These are phyloP conservation scores for Whitmania pigra DNA, from an alignment of 1,140 invertebrate species.

Conservation along the genomic window DNA sequence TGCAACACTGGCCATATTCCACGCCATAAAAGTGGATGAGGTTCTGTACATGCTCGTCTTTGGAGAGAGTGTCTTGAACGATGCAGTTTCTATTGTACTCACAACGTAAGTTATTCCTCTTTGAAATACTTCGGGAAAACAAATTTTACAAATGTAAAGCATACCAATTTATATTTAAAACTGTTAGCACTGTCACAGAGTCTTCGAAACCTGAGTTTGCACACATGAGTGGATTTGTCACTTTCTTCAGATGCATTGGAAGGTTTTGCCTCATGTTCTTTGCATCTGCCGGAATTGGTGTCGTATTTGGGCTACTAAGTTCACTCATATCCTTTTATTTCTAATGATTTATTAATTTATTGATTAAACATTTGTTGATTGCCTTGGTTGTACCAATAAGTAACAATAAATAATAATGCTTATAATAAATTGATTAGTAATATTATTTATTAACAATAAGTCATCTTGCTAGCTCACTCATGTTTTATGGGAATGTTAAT, in stretches of 20 bases:
- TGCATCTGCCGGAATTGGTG: conserved; percentile 91
- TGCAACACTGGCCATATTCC: conserved; percentile 86
- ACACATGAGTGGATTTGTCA: conserved; percentile 55
- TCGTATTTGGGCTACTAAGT: conserved; percentile 81
- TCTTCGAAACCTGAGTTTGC: conserved; percentile 36
- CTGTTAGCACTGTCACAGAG: conserved; percentile 44
- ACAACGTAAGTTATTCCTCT: conserved; percentile 60
- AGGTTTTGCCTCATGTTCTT: conserved; percentile 96
- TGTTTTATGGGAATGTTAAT: too few species aligned
- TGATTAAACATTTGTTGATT: too few species aligned
- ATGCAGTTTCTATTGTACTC: conserved; percentile 92
- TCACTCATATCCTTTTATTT: conserved; percentile 56
- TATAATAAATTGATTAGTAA: too few species aligned
- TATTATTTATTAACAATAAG: too few species aligned
- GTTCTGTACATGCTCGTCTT: conserved; percentile 96
- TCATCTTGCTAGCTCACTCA: too few species aligned
- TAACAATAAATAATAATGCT: too few species aligned
- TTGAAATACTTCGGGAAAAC: conserved; percentile 1
- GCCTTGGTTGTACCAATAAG: too few species aligned
- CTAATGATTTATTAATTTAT: background rate
- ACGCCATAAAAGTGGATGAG: conserved; percentile 78
- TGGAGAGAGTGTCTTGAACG: conserved; percentile 93
- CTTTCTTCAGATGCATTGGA: conserved; percentile 69
- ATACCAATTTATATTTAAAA: too few species aligned
- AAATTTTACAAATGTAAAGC: too few species aligned